These are phyloP conservation scores for Rhinogobio ventralis DNA, from an alignment of 2,797 vertebrate genomes.

Conservation along the genomic window DNA sequence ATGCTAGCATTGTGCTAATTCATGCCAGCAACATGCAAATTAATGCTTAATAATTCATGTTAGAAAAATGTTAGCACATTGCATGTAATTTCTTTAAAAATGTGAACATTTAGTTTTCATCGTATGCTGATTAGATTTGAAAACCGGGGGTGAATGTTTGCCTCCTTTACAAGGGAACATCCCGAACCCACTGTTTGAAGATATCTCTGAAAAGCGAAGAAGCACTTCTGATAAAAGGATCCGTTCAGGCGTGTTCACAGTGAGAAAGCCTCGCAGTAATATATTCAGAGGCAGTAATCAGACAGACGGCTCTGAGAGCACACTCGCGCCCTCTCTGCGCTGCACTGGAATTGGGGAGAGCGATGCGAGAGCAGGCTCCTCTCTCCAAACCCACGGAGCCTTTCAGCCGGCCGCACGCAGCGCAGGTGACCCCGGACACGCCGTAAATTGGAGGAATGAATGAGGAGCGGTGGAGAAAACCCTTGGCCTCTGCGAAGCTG, in stretches of 20 bases:
- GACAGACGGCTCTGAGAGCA: constrained; percentile 8
- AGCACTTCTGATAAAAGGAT: background rate
- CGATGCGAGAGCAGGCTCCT: constrained; percentile 41
- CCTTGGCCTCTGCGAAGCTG: constrained; percentile 25
- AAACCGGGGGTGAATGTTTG: background rate
- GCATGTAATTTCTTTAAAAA: no score
- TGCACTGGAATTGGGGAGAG: constrained; percentile 34
- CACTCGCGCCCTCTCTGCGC: constrained; percentile 30
- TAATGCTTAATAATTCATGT: no score
- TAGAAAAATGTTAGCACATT: no score
- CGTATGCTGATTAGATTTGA: no score
- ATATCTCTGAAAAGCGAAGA: background rate
- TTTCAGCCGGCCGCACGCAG: background rate
- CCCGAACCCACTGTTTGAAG: background rate
- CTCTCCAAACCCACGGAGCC: constrained; percentile 17
- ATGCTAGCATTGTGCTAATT: no score
- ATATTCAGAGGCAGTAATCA: constrained; percentile 32
- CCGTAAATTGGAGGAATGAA: constrained; percentile 49
- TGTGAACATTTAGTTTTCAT: no score
- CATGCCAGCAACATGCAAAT: no score
- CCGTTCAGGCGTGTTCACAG: background rate
- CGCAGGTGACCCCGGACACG: constrained; percentile 5
- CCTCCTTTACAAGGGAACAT: background rate
- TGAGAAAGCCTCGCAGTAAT: constrained; percentile 14
- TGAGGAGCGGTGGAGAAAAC: constrained; percentile 19